Base-by-base conservation (phyloP, 1,140 invertebrate genomes). In the Drosophila prosaltans region DNA sequence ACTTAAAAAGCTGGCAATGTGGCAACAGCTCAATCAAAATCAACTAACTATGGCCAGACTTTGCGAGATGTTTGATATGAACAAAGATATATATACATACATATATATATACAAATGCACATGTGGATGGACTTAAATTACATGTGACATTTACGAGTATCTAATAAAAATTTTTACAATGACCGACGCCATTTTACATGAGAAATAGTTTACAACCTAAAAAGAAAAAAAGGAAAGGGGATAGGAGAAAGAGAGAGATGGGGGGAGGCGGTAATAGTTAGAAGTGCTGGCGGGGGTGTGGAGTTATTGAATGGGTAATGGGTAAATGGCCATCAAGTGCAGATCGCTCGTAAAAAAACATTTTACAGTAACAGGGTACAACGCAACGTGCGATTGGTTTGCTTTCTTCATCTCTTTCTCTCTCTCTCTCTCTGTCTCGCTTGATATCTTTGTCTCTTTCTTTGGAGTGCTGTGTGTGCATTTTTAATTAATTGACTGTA, bases 401-500 rank as follows among this genome's bases (percentile, higher is more conserved):
- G 43, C 10, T 39, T 48, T n/a, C 57, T 11, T 16, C 16, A 16
- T 16, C 16, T 16, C n/a, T n/a, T n/a, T n/a, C n/a, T n/a, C 36
- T 6, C 21, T 59, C 26, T 32, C 62, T 26, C 70, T 30, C 40
- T 55, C 32, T 21, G 39, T 26, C 28, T 9, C 60, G 76, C 54
- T 24, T 60, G 45, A 0, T 51, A 21, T 16, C 24, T 2, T 21
- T 26, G 45, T 51, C 45, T 51, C 45, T 51, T 51, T 51, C 21
- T 51, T 10, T 51, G 45, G 32, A 16, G 59, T 40, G 59, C 59
- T 69, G 51, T 77, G 65, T 89, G 75, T 86, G 88, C 88, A 91
- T 91, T 91, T 91, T 91, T 91, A 91, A 91, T 91, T 91, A 91
- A 91, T 91, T 88, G 88, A 74, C 80, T 91, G 81, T 91, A 88